These are phyloP conservation scores for Anticlea derivata DNA, from an alignment of 2,888 invertebrate species.

Conservation along the genomic window DNA sequence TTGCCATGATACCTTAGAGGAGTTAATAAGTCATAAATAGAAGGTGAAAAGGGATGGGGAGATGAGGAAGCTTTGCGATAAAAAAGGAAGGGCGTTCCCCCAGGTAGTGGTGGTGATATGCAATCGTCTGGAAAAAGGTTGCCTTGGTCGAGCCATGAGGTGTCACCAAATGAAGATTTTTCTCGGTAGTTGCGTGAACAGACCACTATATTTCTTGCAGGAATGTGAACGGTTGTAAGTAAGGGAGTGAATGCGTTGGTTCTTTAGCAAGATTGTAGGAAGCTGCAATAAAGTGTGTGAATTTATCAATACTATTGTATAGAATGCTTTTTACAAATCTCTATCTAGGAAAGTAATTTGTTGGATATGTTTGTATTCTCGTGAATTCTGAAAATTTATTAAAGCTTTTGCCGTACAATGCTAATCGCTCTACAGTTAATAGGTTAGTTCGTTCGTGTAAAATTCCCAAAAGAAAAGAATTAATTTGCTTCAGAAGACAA, in stretches of 20 bases:
- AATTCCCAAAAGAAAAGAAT: too few relatives aligned
- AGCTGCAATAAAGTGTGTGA: too few relatives aligned
- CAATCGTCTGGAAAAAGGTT: constrained; percentile 82
- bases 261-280: too few relatives aligned
- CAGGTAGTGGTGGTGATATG: constrained; percentile 71
- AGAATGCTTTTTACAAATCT: too few relatives aligned
- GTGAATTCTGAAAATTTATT: too few relatives aligned
- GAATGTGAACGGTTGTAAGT: background rate
- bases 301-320: too few relatives aligned
- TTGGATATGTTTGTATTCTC: too few relatives aligned
- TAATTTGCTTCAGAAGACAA: too few relatives aligned
- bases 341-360: too few relatives aligned
- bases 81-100: constrained; percentile 59
- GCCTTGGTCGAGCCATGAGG: constrained; percentile 67
- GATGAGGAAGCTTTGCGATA: constrained; percentile 40
- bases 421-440: too few relatives aligned
- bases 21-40: constrained; percentile 84
- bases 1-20: constrained; percentile 82
- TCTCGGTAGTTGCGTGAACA: constrained; percentile 36
- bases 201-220: background rate
- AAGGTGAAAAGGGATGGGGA: constrained; percentile 55
- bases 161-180: constrained; percentile 65
- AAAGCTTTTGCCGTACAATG: too few relatives aligned
- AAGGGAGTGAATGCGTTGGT: background rate
- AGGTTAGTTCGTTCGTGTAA: too few relatives aligned